Evolutionary conservation across 2,797 vertebrate species (phyloP).

Genomic region (Rhinophrynus dorsalis): DNA sequence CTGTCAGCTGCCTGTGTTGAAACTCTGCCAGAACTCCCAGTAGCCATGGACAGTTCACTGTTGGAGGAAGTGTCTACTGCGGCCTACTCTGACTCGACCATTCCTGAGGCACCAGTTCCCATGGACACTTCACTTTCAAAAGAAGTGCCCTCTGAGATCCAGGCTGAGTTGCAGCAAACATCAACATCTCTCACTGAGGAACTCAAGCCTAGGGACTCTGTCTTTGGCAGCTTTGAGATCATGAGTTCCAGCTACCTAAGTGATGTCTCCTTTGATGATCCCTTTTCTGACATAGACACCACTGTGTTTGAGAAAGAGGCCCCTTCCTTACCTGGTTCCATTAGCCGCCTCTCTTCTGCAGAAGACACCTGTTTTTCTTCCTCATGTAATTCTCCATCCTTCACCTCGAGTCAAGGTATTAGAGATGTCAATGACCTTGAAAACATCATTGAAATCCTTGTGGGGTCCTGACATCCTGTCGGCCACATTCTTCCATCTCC

Average conservation of each 20-base stretch:
- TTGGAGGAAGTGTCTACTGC: constrained; percentile 20
- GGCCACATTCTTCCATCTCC: too few relatives aligned
- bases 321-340: constrained; percentile 27
- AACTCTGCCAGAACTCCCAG: not conserved
- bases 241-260: constrained; percentile 66
- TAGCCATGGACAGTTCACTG: constrained; percentile 2
- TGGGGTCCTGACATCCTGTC: constrained; percentile 65
- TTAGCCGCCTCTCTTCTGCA: constrained; percentile 5
- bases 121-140: not conserved
- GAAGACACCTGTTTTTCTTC: constrained; percentile 32
- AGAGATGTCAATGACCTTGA: constrained; percentile 75
- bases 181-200: constrained; percentile 20
- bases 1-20: not conserved
- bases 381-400: constrained; percentile 51
- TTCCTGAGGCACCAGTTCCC: not conserved
- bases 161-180: not conserved
- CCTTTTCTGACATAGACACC: constrained; percentile 78
- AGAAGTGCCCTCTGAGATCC: not conserved
- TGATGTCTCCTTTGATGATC: constrained; percentile 71
- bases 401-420: constrained; percentile 47
- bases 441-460: constrained; percentile 77
- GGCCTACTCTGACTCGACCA: not conserved
- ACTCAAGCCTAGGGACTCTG: constrained; percentile 36
- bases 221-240: constrained; percentile 63
- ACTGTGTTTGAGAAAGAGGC: constrained; percentile 71